Evolutionary conservation across 2,888 invertebrate genomes (phyloP), one percentile per base, ranked within the genome.

Genomic region (Smittia aterrima): DNA sequence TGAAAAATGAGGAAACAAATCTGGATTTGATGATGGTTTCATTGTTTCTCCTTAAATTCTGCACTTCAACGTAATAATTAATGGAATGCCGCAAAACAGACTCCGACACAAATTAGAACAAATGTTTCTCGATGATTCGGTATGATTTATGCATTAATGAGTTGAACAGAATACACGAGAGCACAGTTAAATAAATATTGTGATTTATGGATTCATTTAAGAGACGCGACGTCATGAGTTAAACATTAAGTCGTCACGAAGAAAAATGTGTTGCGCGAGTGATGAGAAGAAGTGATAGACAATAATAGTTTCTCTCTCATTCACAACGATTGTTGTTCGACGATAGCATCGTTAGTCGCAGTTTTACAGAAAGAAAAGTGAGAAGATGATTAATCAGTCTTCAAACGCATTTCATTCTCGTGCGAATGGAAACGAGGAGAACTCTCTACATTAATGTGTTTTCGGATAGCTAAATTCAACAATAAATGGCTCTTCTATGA

Each of bases 401-500:
- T 68, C 41, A 16, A 41, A 22, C 22, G 25, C 41, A 68, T 41
- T 66, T 6, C 11, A 20, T 18, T 16, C 18, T 18, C 1, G 18
- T 58, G 22, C 32, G 20, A 70, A 27, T 70, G 70, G 11, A 70
- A 54, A 27, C 27, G 53, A 13, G 25, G 7, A 64, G 41, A 41
- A 54, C 25, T 18, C 53, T 24, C 18, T 53, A 41, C 41, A 70
- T 41, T 70, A 70, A 70, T 70, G 70, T 53, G 53, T 70, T 54
- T 70, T 70, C 13, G 25, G 16, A 54, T 70, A 70, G 54, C 13
- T 70, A 70, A 54, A 53, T 54, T 70, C 54, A 70, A 54, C 25
- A 70, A 53, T 70, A 70, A 27, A 70, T 70, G 72, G 72, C 62
- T 62, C 24, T 62, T 27, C 62, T 62, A 72, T 40, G 53, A 72